Percentiles rank a stretch among this genome's conserved stretches.
Conservation (phyloP, 2,797 vertebrate genomes). For the Scolopax rusticola region DNA sequence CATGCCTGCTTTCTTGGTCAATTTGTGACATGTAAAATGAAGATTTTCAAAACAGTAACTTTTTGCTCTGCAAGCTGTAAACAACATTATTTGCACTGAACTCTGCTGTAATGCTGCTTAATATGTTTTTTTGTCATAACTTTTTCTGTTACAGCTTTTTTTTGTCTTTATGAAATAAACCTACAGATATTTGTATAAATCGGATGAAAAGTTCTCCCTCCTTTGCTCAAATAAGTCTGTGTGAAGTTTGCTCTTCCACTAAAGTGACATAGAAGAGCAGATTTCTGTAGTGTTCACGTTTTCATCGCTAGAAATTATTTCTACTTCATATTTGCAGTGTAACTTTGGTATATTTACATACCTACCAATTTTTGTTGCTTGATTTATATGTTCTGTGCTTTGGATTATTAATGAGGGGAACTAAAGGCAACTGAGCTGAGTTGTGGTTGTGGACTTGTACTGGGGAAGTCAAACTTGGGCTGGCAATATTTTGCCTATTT, state of each 20-base stretch:
- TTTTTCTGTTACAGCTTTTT: conserved; percentile 60
- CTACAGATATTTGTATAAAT: conserved; percentile 51
- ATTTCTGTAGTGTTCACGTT: background rate
- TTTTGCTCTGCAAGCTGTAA: background rate
- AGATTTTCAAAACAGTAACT: background rate
- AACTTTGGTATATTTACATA: background rate
- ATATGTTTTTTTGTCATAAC: background rate
- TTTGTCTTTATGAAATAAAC: conserved; percentile 69
- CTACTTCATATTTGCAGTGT: background rate
- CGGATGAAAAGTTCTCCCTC: background rate
- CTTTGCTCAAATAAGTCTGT: conserved; percentile 13
- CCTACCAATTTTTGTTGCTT: background rate
- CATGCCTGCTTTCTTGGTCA: background rate
- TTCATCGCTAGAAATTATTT: background rate
- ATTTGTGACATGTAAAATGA: background rate
- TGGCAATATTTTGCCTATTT: background rate
- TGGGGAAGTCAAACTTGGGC: background rate
- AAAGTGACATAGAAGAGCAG: background rate
- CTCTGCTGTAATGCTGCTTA: background rate
- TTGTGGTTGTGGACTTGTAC: background rate
- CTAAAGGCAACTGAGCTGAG: background rate
- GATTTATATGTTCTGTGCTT: background rate
- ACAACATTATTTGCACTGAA: background rate
- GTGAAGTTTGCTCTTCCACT: background rate
- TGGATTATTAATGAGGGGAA: background rate